Conservation (phyloP, 2,113 vertebrate species). For the Nibea albiflora region DNA sequence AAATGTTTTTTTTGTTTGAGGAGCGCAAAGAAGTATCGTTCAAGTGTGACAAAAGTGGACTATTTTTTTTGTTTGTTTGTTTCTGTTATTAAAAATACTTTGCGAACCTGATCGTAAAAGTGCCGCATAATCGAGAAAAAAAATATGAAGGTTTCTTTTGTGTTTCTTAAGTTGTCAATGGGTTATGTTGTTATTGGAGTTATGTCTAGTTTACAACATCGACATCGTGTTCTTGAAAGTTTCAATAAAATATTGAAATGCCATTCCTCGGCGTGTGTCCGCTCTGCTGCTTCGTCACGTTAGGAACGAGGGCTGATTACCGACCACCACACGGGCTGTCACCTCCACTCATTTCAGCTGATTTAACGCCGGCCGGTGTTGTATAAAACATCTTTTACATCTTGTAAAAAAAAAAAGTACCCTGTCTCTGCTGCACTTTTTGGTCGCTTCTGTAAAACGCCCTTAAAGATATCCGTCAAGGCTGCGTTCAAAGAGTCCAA, state of each 20-base stretch:
- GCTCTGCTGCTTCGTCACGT: not conserved
- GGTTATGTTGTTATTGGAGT: slow-evolving; percentile 86
- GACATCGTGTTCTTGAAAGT: slow-evolving; percentile 89
- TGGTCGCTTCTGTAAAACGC: not conserved
- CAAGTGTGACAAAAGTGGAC: slow-evolving; percentile 77
- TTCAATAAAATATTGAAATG: slow-evolving; percentile 90
- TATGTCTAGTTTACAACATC: slow-evolving; percentile 86
- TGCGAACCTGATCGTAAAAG: slow-evolving; percentile 83
- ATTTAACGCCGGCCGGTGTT: not conserved
- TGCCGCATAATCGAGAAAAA: slow-evolving; percentile 74
- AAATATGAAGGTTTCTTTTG: slow-evolving; percentile 91
- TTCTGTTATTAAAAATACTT: slow-evolving; percentile 74
- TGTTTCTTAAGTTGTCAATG: slow-evolving; percentile 90
- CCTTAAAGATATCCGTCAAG: not conserved
- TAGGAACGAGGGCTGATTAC: not conserved
- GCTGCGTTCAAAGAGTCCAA: slow-evolving; percentile 30
- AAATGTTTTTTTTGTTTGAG: slow-evolving; percentile 66
- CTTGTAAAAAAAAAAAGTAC: not conserved
- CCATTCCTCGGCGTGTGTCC: slow-evolving; percentile 23
- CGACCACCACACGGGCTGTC: not conserved
- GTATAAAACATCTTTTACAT: too few relatives aligned
- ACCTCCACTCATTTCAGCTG: not conserved
- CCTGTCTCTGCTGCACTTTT: not conserved
- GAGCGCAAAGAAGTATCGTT: slow-evolving; percentile 68
- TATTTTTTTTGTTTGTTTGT: slow-evolving; percentile 43